These are phyloP conservation scores for Penaeus japonicus DNA, from an alignment of 1,140 invertebrate species.

Conservation along the genomic window DNA sequence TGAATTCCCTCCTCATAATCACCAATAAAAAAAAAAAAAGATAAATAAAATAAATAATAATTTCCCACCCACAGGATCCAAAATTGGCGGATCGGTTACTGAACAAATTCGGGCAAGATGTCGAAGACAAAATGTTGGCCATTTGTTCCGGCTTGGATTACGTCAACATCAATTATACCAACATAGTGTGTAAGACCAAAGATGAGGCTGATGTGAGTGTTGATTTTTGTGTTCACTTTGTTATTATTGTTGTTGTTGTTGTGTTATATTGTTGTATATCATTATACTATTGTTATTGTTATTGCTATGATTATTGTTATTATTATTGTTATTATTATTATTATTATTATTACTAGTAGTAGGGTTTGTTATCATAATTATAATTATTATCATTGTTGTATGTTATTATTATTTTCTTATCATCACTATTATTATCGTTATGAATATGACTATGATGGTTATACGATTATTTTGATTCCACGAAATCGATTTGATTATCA, in stretches of 20 bases:
- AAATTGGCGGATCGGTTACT: constrained; percentile 82
- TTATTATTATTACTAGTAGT: no score
- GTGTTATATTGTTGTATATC: background rate
- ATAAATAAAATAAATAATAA: constrained; percentile 26
- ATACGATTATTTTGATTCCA: no score
- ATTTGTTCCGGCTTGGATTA: constrained; percentile 99
- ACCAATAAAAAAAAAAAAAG: background rate
- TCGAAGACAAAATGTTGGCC: constrained; percentile 96
- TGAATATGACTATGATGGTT: no score
- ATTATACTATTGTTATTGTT: background rate
- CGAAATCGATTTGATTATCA: no score
- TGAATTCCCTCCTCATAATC: background rate
- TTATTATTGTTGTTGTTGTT: background rate
- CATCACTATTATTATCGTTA: no score
- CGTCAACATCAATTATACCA: constrained; percentile 98
- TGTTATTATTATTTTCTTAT: no score
- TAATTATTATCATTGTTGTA: no score
- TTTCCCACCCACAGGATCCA: constrained; percentile 73
- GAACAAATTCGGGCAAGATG: constrained; percentile 80
- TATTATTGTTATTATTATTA: no score
- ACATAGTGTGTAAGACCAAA: constrained; percentile 91
- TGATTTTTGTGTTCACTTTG: constrained; percentile 58
- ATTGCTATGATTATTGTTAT: no score
- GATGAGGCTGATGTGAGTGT: constrained; percentile 86
- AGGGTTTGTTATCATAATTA: no score